These are phyloP conservation scores for Tachysurus vachellii DNA, from an alignment of 2,113 vertebrate genomes.

Conservation along the genomic window DNA sequence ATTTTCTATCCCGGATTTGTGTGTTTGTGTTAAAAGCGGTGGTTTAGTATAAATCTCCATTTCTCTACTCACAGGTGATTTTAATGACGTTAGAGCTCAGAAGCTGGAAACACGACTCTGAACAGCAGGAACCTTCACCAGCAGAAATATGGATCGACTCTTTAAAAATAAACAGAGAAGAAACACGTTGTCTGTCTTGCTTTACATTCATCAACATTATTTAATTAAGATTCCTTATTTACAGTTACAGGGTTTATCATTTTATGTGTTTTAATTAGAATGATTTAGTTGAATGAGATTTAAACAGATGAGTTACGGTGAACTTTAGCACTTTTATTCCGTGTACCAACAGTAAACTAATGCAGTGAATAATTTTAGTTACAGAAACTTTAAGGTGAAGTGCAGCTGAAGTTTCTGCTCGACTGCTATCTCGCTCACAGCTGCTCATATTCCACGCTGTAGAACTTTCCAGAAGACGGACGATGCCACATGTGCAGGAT, in stretches of 20 bases:
- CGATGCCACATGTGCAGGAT: constrained; percentile 42
- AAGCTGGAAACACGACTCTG: too few relatives aligned
- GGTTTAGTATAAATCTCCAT: too few relatives aligned
- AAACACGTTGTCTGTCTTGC: neutral
- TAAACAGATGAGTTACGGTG: neutral
- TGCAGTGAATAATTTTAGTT: neutral
- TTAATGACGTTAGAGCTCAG: too few relatives aligned
- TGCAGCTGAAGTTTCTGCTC: neutral
- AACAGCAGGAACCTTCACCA: too few relatives aligned
- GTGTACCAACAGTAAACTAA: neutral
- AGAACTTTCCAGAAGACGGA: constrained; percentile 1
- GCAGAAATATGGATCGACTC: too few relatives aligned
- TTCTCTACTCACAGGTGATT: too few relatives aligned
- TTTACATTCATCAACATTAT: neutral
- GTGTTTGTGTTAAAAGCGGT: too few relatives aligned
- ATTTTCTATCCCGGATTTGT: too few relatives aligned
- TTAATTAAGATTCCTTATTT: neutral
- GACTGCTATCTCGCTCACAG: neutral
- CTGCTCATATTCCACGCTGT: neutral
- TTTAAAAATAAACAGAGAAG: neutral
- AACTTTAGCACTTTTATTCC: neutral
- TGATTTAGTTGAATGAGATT: neutral
- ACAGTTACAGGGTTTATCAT: neutral
- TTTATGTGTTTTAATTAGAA: neutral
- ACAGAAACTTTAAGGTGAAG: too few relatives aligned